Base-by-base conservation (phyloP, 2,888 invertebrate genomes). In the Eugnorisma glareosa region DNA sequence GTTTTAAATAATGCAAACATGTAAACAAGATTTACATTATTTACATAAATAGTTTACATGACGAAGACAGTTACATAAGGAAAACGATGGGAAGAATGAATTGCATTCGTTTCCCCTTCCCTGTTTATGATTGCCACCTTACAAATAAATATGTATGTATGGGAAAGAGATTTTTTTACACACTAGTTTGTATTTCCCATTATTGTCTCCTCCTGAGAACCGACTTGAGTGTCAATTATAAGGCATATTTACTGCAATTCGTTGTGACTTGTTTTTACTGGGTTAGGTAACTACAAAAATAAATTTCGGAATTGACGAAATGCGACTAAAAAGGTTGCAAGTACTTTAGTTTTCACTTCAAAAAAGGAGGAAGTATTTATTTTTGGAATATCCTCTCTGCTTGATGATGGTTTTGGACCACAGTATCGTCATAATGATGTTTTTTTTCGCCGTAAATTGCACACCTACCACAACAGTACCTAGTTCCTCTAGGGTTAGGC, bases 131-230 rank as follows among this genome's bases (percentile, higher is more conserved):
- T 64, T 83, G 59, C 6, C 8, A 35, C 8, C 13, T 15, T 78
- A 31, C 31, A 78, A 40, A 68, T 63, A 31, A 40, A 31, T 68
- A 45, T 31, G 71, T 68, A 45, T 31, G 71, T 81, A 84, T 87
- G 87, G 67, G 84, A 85, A 84, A 54, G 24, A 40, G 5, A 54
- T 37, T 28, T 43, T 82, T 84, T 83, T 74, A 15, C n/a, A 66
- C 21, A 15, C 28, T 64, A 57, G 28, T 64, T 63, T 13, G 18
- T 68, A 72, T 79, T 88, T 88, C 87, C 59, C 89, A 88, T 81
- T 51, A 88, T 89, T 88, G 80, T 89, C 21, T 24, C 43, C 37
- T 68, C 37, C 43, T 75, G 89, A 67, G 90, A 88, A 88, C 67
- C 31, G 1, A 54, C 21, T 71, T 35, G n/a, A 24, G 11, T 81